A percentile compares a stretch with the other conserved stretches of the same genome.
These are phyloP conservation scores for Aurelia sp. DNA, from an alignment of 30 jellyfish, hydroid and myxozoan species.

Conservation along the genomic window DNA sequence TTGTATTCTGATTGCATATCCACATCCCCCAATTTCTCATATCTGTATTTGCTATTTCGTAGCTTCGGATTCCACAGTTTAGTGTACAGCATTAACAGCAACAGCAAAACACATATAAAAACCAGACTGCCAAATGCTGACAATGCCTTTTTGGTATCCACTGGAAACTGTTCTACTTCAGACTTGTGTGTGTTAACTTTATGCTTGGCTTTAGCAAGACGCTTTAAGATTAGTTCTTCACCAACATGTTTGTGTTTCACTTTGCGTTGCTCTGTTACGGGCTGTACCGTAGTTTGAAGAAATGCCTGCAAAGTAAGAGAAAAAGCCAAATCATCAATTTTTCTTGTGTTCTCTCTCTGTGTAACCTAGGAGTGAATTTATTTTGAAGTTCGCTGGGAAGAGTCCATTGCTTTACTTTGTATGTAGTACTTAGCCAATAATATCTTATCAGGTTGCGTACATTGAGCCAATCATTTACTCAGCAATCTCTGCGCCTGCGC, in stretches of 20 bases:
- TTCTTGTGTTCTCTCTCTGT: no score
- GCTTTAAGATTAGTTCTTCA: slow-evolving; percentile 56
- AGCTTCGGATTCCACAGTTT: slow-evolving; percentile 59
- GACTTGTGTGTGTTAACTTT: slow-evolving; percentile 11
- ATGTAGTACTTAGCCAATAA: no score
- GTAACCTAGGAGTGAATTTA: no score
- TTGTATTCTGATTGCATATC: slow-evolving; percentile 25
- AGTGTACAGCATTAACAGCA: slow-evolving; percentile 62
- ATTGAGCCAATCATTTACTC: no score
- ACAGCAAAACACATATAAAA: slow-evolving; percentile 60
- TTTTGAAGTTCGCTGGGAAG: no score
- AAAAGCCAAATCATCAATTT: no score
- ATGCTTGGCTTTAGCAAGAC: slow-evolving; percentile 64
- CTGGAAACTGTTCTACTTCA: slow-evolving; percentile 20
- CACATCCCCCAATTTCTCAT: slow-evolving; percentile 19
- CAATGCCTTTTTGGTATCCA: slow-evolving; percentile 70
- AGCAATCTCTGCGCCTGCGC: no score
- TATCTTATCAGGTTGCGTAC: no score
- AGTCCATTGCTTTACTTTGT: no score
- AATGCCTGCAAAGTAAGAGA: slow-evolving; percentile 33
- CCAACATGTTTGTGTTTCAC: slow-evolving; percentile 44
- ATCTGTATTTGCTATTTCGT: not conserved
- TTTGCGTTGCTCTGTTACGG: not conserved
- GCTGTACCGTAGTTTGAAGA: slow-evolving; percentile 12
- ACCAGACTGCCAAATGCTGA: slow-evolving; percentile 82